Evolutionary conservation across 2,113 vertebrate genomes (phyloP).

Genomic region (Rissa tridactyla): DNA sequence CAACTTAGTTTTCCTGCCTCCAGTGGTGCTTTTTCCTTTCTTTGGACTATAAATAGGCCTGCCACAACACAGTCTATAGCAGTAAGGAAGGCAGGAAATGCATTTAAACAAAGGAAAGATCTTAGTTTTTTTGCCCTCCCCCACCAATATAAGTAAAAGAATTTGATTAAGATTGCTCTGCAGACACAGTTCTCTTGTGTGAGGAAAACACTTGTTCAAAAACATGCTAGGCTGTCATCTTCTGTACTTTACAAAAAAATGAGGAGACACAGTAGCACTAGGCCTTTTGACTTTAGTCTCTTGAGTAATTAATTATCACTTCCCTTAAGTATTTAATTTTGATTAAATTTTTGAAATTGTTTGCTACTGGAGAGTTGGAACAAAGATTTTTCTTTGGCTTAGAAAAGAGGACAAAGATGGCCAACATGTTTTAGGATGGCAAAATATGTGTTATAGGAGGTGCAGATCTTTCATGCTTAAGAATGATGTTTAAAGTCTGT

Average conservation of each 20-base stretch:
- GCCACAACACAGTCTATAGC: slow-evolving; percentile 73
- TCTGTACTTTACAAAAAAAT: not conserved
- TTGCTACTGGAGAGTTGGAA: not conserved
- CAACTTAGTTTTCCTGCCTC: slow-evolving; percentile 94
- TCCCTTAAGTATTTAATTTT: not conserved
- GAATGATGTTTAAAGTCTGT: not conserved
- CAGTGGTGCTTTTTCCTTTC: slow-evolving; percentile 79
- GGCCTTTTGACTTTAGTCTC: not conserved
- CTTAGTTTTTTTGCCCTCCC: not conserved
- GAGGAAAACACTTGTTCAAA: not conserved
- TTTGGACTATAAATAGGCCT: slow-evolving; percentile 87
- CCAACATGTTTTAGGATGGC: not conserved
- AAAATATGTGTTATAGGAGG: not conserved
- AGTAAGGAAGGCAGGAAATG: slow-evolving; percentile 87
- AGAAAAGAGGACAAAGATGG: not conserved
- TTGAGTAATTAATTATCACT: not conserved
- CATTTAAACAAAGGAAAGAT: slow-evolving; percentile 77
- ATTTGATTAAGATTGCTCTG: not conserved
- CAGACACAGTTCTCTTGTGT: not conserved
- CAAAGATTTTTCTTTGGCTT: not conserved
- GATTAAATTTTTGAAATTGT: not conserved
- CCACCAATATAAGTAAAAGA: not conserved
- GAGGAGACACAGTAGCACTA: not conserved
- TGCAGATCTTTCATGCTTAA: not conserved
- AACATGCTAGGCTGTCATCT: not conserved